phyloP scores from a whole-genome alignment of 2,888 invertebrate species.

The Dicyrtoma fusca region DNA sequence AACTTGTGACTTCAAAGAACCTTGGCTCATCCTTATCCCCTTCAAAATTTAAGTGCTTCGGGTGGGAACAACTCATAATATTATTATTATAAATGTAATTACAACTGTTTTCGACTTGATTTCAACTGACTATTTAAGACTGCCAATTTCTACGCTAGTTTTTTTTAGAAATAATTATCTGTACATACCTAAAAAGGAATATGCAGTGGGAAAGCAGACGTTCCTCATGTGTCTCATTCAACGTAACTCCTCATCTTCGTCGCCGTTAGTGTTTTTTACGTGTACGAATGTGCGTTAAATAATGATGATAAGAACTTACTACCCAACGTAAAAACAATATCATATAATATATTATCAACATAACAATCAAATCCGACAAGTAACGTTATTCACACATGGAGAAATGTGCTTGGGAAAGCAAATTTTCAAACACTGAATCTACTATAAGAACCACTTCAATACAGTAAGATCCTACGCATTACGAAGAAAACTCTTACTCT shows the following conservation, averaged over 20 bases:
- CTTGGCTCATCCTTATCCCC: background rate
- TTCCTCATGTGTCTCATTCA: background rate
- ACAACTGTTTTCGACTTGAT: slow-evolving; percentile 37
- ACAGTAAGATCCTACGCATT: too few relatives aligned
- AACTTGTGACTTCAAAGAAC: background rate
- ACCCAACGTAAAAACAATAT: too few relatives aligned
- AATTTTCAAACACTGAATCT: too few relatives aligned
- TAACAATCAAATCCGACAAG: too few relatives aligned
- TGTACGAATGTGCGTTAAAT: background rate
- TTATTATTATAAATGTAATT: slow-evolving; percentile 8
- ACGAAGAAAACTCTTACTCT: too few relatives aligned
- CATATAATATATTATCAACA: too few relatives aligned
- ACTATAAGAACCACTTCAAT: too few relatives aligned
- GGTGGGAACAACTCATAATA: slow-evolving; percentile 11
- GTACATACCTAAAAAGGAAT: background rate
- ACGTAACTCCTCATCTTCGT: background rate
- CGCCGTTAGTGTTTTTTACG: background rate
- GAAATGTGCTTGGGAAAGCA: too few relatives aligned
- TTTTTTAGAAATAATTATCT: background rate
- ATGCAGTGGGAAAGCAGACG: background rate
- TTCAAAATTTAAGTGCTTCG: background rate
- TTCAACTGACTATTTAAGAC: slow-evolving; percentile 48
- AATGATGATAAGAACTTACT: too few relatives aligned
- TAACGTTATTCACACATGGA: too few relatives aligned
- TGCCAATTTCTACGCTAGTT: slow-evolving; percentile 42